Percentiles rank a stretch among this genome's conserved stretches.
Evolutionary conservation across 2,888 invertebrate species (phyloP).

Genomic region (Choreutis nemorana): DNA sequence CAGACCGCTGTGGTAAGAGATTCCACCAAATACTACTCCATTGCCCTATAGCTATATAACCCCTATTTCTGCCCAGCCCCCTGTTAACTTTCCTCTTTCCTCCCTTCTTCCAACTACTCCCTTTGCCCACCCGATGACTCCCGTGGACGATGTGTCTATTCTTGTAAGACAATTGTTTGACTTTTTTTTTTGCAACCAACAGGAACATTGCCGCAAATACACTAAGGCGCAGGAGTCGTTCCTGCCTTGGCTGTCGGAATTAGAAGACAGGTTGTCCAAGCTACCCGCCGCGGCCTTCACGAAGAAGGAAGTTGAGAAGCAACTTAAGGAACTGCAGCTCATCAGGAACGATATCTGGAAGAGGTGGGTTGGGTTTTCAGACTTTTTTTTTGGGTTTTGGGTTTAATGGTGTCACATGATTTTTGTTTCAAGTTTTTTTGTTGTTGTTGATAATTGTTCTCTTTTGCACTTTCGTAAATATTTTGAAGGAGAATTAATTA

Average conservation of each 20-base stretch:
- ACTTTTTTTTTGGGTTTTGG: not conserved
- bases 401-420: not conserved
- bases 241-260: constrained; percentile 86
- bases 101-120: not conserved
- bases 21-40: too few relatives aligned
- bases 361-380: constrained; percentile 37
- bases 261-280: constrained; percentile 83
- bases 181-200: constrained; percentile 1
- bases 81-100: too few relatives aligned
- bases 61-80: too few relatives aligned
- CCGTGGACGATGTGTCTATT: too few relatives aligned
- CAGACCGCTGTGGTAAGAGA: constrained; percentile 79
- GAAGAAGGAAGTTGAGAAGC: constrained; percentile 86
- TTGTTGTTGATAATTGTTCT: too few relatives aligned
- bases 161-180: too few relatives aligned
- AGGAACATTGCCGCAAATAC: constrained; percentile 91
- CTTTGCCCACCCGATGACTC: constrained; percentile 1
- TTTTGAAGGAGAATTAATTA: too few relatives aligned
- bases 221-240: constrained; percentile 85
- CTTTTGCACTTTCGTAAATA: too few relatives aligned
- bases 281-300: constrained; percentile 83
- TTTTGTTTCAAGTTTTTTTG: too few relatives aligned
- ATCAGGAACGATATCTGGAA: constrained; percentile 95
- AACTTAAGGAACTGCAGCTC: constrained; percentile 84
- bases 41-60: too few relatives aligned